Percentiles rank a stretch among this genome's conserved stretches.
These are phyloP conservation scores for Lymantria dispar DNA, from an alignment of 2,888 invertebrate genomes.

Conservation along the genomic window DNA sequence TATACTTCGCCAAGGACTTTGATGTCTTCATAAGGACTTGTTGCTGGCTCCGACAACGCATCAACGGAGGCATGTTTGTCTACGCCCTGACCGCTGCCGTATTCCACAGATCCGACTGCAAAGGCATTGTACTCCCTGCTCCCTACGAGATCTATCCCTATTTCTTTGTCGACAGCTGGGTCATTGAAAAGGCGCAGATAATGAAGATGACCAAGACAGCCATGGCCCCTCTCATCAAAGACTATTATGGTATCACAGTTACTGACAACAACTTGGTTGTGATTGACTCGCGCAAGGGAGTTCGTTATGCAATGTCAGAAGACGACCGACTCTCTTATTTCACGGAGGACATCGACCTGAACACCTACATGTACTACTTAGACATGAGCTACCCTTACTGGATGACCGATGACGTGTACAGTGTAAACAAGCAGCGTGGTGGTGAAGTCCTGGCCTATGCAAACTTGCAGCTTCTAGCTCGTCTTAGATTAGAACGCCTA, in stretches of 20 bases:
- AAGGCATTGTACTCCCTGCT: constrained; percentile 86
- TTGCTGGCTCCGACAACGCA: constrained; percentile 86
- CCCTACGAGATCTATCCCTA: constrained; percentile 90
- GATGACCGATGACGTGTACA: constrained; percentile 82
- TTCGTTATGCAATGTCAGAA: constrained; percentile 79
- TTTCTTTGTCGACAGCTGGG: constrained; percentile 87
- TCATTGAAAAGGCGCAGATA: constrained; percentile 86
- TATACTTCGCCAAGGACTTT: constrained; percentile 87
- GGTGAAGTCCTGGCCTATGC: constrained; percentile 84
- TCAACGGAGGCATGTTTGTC: constrained; percentile 89
- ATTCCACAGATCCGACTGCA: constrained; percentile 85
- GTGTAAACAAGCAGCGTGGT: constrained; percentile 71
- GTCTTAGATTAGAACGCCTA: constrained; percentile 76
- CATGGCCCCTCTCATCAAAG: constrained; percentile 74
- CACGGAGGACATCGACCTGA: constrained; percentile 89
- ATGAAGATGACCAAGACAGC: constrained; percentile 84
- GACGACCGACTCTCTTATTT: constrained; percentile 87
- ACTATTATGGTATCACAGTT: constrained; percentile 75
- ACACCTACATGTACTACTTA: constrained; percentile 86
- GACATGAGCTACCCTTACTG: constrained; percentile 87
- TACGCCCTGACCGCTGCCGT: constrained; percentile 86
- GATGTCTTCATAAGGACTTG: constrained; percentile 86
- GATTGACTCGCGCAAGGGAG: constrained; percentile 86
- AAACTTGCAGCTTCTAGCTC: constrained; percentile 85
- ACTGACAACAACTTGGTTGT: constrained; percentile 83